Conservation (phyloP, 1,140 invertebrate species). For the Glossosoma conforme region DNA sequence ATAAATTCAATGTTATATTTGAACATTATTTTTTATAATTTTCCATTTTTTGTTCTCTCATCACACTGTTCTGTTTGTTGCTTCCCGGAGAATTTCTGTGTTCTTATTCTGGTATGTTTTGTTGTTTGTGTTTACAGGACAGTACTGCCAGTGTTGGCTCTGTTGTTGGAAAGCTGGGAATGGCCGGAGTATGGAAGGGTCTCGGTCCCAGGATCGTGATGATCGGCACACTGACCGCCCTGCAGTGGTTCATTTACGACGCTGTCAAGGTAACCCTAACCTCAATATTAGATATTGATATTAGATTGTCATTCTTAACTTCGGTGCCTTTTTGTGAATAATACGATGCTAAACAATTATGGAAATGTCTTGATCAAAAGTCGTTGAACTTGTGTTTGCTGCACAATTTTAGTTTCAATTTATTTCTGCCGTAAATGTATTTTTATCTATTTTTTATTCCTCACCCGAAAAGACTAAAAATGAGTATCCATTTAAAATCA, state of each 20-base stretch:
- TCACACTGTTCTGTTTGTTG: no score
- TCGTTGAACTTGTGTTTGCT: neutral
- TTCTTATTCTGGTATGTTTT: no score
- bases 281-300: neutral
- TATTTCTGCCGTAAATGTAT: no score
- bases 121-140: slow-evolving; percentile 34
- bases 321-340: neutral
- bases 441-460: no score
- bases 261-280: slow-evolving; percentile 74
- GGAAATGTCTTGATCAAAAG: neutral
- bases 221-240: slow-evolving; percentile 98
- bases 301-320: neutral
- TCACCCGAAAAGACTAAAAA: no score
- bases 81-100: no score
- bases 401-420: neutral
- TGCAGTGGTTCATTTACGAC: slow-evolving; percentile 99
- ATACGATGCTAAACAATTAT: no score
- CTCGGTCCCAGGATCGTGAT: slow-evolving; percentile 96
- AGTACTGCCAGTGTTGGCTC: slow-evolving; percentile 44
- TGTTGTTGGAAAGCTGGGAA: slow-evolving; percentile 55
- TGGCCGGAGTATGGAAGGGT: slow-evolving; percentile 88
- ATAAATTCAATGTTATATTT: no score
- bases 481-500: no score
- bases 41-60: no score
- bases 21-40: no score